These are phyloP conservation scores for Eupithecia abbreviata DNA, from an alignment of 2,888 invertebrate genomes.

Conservation along the genomic window DNA sequence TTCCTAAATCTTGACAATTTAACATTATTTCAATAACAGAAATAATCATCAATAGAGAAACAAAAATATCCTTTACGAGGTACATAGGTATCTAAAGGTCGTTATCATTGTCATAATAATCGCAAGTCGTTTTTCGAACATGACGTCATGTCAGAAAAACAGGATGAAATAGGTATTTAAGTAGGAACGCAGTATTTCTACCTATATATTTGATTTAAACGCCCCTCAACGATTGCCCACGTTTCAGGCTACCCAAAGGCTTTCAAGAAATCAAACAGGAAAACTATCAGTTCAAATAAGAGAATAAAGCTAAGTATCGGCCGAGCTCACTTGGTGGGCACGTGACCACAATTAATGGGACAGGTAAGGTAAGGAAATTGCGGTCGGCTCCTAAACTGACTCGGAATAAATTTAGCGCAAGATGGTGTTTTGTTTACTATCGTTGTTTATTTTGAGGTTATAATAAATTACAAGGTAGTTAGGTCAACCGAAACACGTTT, in stretches of 20 bases:
- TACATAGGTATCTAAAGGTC: not conserved
- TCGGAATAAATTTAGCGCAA: conserved; percentile 7
- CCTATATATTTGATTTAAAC: not conserved
- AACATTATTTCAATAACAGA: not conserved
- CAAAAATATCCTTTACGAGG: not conserved
- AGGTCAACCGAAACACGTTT: not conserved
- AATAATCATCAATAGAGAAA: not conserved
- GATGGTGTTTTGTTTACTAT: conserved; percentile 10
- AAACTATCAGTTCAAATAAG: conserved; percentile 45
- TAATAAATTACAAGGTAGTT: not conserved
- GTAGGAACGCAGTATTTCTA: too few species aligned
- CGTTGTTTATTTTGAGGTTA: not conserved
- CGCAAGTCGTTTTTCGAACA: not conserved
- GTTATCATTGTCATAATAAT: not conserved
- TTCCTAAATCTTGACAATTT: not conserved
- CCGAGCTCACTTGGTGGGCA: conserved; percentile 54
- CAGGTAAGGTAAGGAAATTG: conserved; percentile 66
- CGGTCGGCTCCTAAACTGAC: conserved; percentile 46
- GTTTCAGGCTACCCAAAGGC: conserved; percentile 28
- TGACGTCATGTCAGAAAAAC: not conserved
- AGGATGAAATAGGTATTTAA: not conserved
- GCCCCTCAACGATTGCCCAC: conserved; percentile 2
- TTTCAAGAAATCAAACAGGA: conserved; percentile 44
- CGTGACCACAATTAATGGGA: conserved; percentile 76
- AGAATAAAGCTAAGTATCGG: conserved; percentile 52